Evolutionary conservation across 1,140 invertebrate species (phyloP), one percentile per base, ranked within the genome.

Genomic region (Formica selysi): DNA sequence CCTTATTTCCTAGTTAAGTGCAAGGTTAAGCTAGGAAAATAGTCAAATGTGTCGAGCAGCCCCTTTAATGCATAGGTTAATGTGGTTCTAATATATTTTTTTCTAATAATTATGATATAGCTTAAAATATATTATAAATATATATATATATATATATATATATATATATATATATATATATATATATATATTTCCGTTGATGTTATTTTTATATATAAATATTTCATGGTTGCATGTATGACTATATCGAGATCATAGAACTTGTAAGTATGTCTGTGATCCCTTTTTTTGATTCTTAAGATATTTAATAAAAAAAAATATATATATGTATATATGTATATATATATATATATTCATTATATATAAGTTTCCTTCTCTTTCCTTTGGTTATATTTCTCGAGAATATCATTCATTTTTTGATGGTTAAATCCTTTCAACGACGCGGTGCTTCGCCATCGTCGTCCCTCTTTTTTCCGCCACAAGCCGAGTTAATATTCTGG

Each of bases 401-500:
- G 10, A 29, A n/a, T 61, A 44, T 26, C 13, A 19, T 74, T 57
- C 19, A 61, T 73, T 73, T 83, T 48, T 44, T 38, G 48, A 57
- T 19, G 11, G 44, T 61, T n/a, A 59, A 73, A 81, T 11, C 26
- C 22, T 7, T 22, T 68, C 44, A 57, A 87, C 51, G 41, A 61
- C 32, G 44, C 6, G 61, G 48, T 54, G 22, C 22, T 54, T 70
- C 84, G 81, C 26, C 7, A 61, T 68, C 61, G 7, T 89, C 74
- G 57, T 48, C 29, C 22, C 68, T 51, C 62, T 64, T 85, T 80
- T 86, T 85, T 84, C 61, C 85, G 89, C 78, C 71, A 57, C 71
- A 68, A 78, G 73, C 61, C 86, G 84, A 87, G 78, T 84, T 91
- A 91, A 91, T 91, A 86, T 65, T 57, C 67, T 36, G 84, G 70